Evolutionary conservation across 2,888 invertebrate genomes (phyloP).

Genomic region (Noctua fimbriata): DNA sequence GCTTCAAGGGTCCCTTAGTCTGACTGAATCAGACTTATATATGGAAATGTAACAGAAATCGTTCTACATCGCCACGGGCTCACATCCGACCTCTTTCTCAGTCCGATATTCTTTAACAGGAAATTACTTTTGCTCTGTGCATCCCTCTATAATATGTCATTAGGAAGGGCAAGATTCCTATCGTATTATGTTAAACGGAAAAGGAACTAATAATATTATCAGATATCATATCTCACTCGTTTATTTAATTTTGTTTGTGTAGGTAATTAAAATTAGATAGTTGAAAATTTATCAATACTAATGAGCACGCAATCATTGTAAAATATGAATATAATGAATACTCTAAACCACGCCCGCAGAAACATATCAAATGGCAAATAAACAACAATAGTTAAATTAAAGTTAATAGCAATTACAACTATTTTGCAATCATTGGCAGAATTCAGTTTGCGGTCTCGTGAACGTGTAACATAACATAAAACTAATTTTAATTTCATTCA

Average conservation of each 20-base stretch:
- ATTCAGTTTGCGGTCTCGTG: neutral
- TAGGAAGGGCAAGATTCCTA: neutral
- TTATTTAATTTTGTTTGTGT: neutral
- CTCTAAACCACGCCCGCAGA: neutral
- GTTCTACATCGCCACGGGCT: slow-evolving; percentile 17
- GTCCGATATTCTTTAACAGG: slow-evolving; percentile 15
- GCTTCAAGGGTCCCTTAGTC: no score
- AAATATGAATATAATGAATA: neutral
- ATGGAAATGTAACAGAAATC: slow-evolving; percentile 32
- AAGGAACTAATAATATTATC: neutral
- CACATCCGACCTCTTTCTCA: neutral
- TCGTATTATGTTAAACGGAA: neutral
- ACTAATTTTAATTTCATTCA: neutral
- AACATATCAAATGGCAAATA: neutral
- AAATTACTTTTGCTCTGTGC: slow-evolving; percentile 46
- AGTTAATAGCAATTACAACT: neutral
- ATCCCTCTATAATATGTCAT: neutral
- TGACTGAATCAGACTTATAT: neutral
- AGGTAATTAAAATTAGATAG: neutral
- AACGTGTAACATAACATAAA: neutral
- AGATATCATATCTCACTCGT: neutral
- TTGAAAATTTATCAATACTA: neutral
- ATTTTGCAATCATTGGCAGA: neutral
- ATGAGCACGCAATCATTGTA: neutral
- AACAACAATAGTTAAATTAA: neutral